These are phyloP conservation scores for Phoebastria nigripes DNA, from an alignment of 2,797 vertebrate species.

Conservation along the genomic window DNA sequence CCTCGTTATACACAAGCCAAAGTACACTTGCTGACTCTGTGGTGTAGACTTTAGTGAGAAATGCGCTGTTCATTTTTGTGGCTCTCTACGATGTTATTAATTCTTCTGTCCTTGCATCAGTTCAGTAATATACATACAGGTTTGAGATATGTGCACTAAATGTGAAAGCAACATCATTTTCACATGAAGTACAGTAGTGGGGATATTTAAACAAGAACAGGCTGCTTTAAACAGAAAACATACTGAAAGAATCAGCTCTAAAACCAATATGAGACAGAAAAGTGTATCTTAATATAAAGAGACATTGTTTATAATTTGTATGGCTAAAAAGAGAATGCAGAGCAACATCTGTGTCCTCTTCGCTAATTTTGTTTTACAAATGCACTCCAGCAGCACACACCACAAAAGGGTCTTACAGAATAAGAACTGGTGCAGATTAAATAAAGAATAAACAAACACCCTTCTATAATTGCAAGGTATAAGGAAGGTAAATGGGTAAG, in stretches of 20 bases:
- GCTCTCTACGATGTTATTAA: neutral
- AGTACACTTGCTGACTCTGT: neutral
- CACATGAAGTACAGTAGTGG: neutral
- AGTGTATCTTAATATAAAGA: constrained; percentile 26
- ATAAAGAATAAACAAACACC: neutral
- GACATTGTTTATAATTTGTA: constrained; percentile 44
- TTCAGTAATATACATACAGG: neutral
- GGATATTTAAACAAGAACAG: constrained; percentile 21
- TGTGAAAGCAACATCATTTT: neutral
- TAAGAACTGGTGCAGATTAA: neutral
- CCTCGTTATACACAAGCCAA: neutral
- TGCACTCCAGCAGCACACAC: neutral
- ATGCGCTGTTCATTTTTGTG: neutral
- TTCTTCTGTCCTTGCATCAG: neutral
- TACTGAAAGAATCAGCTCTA: constrained; percentile 31
- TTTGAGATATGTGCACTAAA: neutral
- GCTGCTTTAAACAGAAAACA: constrained; percentile 27
- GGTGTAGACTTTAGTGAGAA: neutral
- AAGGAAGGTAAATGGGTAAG: neutral
- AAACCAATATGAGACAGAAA: constrained; percentile 7
- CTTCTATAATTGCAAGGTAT: neutral
- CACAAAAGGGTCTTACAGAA: neutral
- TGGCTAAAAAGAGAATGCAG: constrained; percentile 32
- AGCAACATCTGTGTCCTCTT: constrained; percentile 52
- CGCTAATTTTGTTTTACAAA: constrained; percentile 46